Percentiles rank a stretch among this genome's conserved stretches.
phyloP scores from a whole-genome alignment of 2,113 vertebrate genomes.

The Brachypodius melanocephalos region DNA sequence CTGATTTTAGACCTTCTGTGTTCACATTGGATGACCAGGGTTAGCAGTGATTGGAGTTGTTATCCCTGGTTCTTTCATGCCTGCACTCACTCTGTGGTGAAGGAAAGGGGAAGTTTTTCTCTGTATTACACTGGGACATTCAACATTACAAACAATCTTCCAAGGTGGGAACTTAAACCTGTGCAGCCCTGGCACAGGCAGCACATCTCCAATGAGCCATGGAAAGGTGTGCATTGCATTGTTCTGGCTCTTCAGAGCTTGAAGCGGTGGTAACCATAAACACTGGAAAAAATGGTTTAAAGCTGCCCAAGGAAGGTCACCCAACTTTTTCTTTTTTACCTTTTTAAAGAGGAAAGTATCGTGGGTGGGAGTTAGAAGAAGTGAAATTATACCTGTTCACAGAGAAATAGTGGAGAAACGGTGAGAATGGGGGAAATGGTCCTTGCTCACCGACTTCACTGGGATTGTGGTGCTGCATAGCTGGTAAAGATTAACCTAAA shows the following conservation, averaged over 20 bases:
- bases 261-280: not conserved
- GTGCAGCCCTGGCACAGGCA: not conserved
- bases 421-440: not conserved
- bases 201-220: not conserved
- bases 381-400: not conserved
- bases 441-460: not conserved
- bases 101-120: not conserved
- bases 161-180: not conserved
- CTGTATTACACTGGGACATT: rapidly evolving
- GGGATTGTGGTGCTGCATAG: not conserved
- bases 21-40: not conserved
- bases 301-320: not conserved
- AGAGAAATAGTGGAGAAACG: not conserved
- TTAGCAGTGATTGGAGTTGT: not conserved
- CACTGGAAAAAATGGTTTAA: not conserved
- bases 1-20: not conserved
- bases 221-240: not conserved
- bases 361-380: not conserved
- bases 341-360: not conserved
- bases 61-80: not conserved
- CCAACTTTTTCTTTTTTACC: not conserved
- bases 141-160: not conserved
- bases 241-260: not conserved
- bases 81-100: not conserved
- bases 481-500: not conserved